A percentile compares a stretch with the other conserved stretches of the same genome.
phyloP scores from a whole-genome alignment of 2,113 vertebrate species.

The Anhinga rufa region DNA sequence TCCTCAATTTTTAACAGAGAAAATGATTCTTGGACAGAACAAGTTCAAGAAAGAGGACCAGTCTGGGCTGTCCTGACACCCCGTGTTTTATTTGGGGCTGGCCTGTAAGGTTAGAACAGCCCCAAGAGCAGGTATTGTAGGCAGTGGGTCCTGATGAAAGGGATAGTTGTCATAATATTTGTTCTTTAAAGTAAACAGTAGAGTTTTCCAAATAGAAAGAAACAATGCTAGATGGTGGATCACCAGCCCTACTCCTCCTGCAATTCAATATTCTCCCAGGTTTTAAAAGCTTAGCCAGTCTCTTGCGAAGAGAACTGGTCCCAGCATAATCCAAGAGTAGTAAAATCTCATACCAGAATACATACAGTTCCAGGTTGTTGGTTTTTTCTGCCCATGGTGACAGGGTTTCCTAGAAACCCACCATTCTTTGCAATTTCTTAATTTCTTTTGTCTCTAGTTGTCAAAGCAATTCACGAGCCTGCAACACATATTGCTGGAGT shows the following conservation, averaged over 20 bases:
- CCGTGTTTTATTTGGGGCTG: neutral
- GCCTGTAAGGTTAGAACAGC: neutral
- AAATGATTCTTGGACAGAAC: neutral
- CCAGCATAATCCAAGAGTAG: neutral
- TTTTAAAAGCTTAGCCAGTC: neutral
- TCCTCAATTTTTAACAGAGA: neutral
- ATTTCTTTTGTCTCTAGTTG: neutral
- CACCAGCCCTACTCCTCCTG: neutral
- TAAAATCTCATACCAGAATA: neutral
- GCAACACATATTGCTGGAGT: neutral
- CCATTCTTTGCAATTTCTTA: neutral
- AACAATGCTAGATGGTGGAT: neutral
- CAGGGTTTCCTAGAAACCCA: neutral
- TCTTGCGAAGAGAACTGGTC: neutral
- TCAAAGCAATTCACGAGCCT: neutral
- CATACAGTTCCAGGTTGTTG: neutral
- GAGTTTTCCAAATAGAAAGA: neutral
- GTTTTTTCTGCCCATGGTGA: neutral
- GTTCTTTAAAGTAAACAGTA: neutral
- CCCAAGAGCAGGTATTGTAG: neutral
- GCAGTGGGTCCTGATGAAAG: neutral
- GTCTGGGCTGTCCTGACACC: neutral
- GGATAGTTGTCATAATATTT: fast-evolving
- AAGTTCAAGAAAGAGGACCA: neutral
- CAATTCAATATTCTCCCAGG: neutral